Evolutionary conservation across 2,113 vertebrate species (phyloP).

Genomic region (Progne subis): DNA sequence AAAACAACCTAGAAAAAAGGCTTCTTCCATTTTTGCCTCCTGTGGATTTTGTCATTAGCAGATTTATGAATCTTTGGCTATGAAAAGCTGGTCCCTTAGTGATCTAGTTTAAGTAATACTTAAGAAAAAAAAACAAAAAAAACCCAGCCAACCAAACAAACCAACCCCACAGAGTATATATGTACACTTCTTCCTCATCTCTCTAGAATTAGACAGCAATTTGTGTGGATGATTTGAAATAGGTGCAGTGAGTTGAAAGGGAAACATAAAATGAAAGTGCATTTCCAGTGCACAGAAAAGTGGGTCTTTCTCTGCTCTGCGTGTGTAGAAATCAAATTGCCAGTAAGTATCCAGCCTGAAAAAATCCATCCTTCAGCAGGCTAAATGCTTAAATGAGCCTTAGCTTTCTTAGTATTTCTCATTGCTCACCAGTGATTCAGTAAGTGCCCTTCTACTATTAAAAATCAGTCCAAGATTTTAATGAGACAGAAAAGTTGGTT

Average conservation of each 20-base stretch:
- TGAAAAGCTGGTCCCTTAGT: not conserved
- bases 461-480: not conserved
- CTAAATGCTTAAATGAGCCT: not conserved
- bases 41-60: not conserved
- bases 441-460: not conserved
- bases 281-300: not conserved
- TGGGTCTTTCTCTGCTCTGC: not conserved
- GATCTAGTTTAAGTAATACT: not conserved
- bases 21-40: not conserved
- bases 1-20: not conserved
- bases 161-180: no score
- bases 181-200: not conserved
- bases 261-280: not conserved
- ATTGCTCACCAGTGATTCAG: not conserved
- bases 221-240: not conserved
- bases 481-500: conserved; percentile 5
- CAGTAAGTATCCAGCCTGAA: not conserved
- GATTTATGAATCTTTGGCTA: not conserved
- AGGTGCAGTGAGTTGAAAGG: not conserved
- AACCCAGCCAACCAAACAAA: no score
- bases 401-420: not conserved
- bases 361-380: not conserved
- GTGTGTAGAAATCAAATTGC: not conserved
- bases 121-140: not conserved
- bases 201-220: not conserved